phyloP scores from a whole-genome alignment of 2,113 vertebrate species.

The Pachypanchax playfairii region DNA sequence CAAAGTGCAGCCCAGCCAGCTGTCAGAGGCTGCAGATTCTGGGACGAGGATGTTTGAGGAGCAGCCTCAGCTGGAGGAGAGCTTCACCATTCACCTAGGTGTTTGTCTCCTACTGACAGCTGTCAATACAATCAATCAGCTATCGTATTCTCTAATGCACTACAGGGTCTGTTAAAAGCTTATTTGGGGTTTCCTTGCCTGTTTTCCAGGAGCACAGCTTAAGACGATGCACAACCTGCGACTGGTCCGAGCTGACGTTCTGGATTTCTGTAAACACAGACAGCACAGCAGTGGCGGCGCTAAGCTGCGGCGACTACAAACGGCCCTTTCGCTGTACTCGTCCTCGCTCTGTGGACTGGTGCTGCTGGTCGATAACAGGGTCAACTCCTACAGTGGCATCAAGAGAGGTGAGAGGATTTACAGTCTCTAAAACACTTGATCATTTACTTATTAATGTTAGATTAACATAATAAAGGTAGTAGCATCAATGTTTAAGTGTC shows the following conservation, averaged over 20 bases:
- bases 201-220: slow-evolving; percentile 90
- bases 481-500: too few species aligned
- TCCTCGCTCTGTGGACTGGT: slow-evolving; percentile 93
- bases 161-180: background rate
- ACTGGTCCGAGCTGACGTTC: slow-evolving; percentile 88
- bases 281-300: slow-evolving; percentile 87
- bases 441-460: too few species aligned
- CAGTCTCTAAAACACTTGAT: too few species aligned
- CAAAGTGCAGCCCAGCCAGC: slow-evolving; percentile 90
- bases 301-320: slow-evolving; percentile 92
- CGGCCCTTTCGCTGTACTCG: slow-evolving; percentile 94
- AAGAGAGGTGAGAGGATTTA: slow-evolving; percentile 89
- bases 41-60: slow-evolving; percentile 90
- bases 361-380: slow-evolving; percentile 93
- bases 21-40: slow-evolving; percentile 84
- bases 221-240: slow-evolving; percentile 99
- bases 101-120: slow-evolving; percentile 1
- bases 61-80: slow-evolving; percentile 93
- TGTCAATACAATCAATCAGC: background rate
- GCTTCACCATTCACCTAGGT: slow-evolving; percentile 98
- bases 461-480: too few species aligned
- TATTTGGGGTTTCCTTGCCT: too few species aligned
- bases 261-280: slow-evolving; percentile 95
- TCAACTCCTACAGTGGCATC: slow-evolving; percentile 97
- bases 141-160: background rate